A percentile compares a stretch with the other conserved stretches of the same genome.
These are phyloP conservation scores for Mycteria americana DNA, from an alignment of 2,797 vertebrate genomes.

Conservation along the genomic window DNA sequence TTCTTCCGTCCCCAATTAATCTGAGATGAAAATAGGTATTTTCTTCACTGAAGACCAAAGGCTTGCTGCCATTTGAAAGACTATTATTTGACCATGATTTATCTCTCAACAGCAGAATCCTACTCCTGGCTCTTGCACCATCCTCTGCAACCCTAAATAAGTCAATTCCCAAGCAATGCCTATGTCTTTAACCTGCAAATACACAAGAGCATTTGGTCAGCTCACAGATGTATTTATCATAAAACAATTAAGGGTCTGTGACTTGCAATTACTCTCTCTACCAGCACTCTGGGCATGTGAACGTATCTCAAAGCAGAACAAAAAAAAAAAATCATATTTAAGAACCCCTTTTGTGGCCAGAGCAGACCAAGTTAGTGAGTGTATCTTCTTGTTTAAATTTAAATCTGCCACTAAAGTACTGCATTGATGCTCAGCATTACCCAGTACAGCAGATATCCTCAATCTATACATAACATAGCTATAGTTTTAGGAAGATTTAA, in stretches of 20 bases:
- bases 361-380: background rate
- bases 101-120: background rate
- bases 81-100: background rate
- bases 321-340: background rate
- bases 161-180: background rate
- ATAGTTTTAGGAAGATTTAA: background rate
- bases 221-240: background rate
- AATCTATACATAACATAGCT: background rate
- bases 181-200: background rate
- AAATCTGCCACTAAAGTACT: background rate
- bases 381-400: background rate
- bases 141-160: background rate
- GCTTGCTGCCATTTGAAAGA: background rate
- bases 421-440: background rate
- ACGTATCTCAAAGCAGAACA: background rate
- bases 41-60: background rate
- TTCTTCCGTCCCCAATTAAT: background rate
- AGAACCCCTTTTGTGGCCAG: background rate
- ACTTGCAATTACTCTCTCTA: background rate
- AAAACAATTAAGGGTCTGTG: background rate
- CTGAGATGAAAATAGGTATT: background rate
- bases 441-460: background rate
- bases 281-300: background rate
- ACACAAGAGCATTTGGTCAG: background rate
- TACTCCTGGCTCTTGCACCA: background rate